Conservation (phyloP, 1,140 invertebrate species). For the Andrena cerasifolii region DNA sequence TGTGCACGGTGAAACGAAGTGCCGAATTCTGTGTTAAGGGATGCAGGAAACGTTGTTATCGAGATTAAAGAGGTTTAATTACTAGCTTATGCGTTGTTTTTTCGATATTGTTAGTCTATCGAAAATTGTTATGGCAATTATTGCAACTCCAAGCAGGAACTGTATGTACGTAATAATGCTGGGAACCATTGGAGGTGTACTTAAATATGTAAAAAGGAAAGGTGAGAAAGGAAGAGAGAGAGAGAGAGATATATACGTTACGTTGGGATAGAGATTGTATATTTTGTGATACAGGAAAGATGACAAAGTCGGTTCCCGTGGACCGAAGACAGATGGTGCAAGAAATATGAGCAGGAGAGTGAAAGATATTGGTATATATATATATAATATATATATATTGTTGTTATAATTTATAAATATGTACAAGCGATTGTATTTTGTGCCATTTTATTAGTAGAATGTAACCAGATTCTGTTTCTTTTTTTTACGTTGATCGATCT, state of each 20-base stretch:
- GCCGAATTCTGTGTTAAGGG: conserved; percentile 40
- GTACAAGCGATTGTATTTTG: conserved; percentile 68
- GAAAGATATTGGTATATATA: conserved; percentile 51
- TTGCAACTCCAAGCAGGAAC: conserved; percentile 51
- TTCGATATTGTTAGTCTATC: conserved; percentile 38
- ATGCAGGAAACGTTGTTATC: conserved; percentile 34
- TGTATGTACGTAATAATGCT: conserved; percentile 33
- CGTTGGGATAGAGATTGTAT: conserved; percentile 70
- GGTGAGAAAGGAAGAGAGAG: conserved; percentile 11
- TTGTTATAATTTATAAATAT: conserved; percentile 70
- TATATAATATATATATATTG: conserved; percentile 40
- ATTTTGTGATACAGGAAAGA: conserved; percentile 75
- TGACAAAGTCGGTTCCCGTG: conserved; percentile 27
- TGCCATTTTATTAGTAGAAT: conserved; percentile 72
- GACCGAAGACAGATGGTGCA: conserved; percentile 23
- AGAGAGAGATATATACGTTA: conserved; percentile 62
- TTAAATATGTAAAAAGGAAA: conserved; percentile 66
- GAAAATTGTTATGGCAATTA: conserved; percentile 18
- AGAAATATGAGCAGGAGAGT: conserved; percentile 29
- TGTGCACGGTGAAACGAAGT: conserved; percentile 31
- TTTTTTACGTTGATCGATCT: conserved; percentile 51
- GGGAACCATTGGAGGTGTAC: conserved; percentile 56
- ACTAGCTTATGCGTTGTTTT: conserved; percentile 29
- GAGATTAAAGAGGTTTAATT: conserved; percentile 43
- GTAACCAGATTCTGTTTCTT: conserved; percentile 53